Conservation (phyloP, 1,140 invertebrate genomes). For the Dreissena polymorpha region DNA sequence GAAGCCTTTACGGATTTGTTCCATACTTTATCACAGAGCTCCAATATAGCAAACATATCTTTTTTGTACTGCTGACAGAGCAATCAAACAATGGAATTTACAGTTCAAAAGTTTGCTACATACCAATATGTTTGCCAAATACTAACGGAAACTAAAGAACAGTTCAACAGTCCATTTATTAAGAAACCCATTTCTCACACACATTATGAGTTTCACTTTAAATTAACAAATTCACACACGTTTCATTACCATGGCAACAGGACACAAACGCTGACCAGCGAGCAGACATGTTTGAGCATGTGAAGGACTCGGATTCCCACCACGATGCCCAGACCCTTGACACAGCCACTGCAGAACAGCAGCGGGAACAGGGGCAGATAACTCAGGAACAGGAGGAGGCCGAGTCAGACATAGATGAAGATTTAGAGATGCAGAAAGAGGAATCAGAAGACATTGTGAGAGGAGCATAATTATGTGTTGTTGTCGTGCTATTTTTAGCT, state of each 20-base stretch:
- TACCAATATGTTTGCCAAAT: too few relatives aligned
- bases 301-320: conserved; percentile 87
- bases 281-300: conserved; percentile 91
- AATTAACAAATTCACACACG: not conserved
- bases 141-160: too few relatives aligned
- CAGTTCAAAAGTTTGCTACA: too few relatives aligned
- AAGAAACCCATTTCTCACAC: not conserved
- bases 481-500: too few relatives aligned
- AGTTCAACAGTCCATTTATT: too few relatives aligned
- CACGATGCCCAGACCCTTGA: conserved; percentile 82
- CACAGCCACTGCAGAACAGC: conserved; percentile 87
- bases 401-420: conserved; percentile 62
- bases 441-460: conserved; percentile 51
- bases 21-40: too few relatives aligned
- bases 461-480: too few relatives aligned
- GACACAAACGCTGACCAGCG: conserved; percentile 51
- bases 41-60: too few relatives aligned
- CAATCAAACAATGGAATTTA: too few relatives aligned
- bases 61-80: too few relatives aligned
- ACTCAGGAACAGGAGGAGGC: conserved; percentile 75
- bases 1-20: too few relatives aligned
- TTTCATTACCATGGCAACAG: conserved; percentile 33
- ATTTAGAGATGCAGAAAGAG: conserved; percentile 71
- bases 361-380: conserved; percentile 86
- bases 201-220: not conserved